Evolutionary conservation across 2,797 vertebrate genomes (phyloP), one percentile per base, ranked within the genome.

Genomic region (Aratinga solstitialis): DNA sequence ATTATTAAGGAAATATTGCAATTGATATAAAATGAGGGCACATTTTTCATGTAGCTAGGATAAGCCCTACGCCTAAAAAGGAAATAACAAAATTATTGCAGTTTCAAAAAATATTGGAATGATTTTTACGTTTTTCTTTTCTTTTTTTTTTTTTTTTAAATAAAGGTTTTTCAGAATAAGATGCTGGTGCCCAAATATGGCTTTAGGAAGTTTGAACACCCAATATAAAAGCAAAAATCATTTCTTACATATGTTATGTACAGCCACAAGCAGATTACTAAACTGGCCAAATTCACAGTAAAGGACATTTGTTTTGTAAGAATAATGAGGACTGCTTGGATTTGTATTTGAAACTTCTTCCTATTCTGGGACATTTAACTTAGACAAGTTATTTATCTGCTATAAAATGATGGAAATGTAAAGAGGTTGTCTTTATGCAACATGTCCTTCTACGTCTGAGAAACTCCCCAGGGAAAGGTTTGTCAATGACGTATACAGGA

Each of bases 391-490:
- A 84, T 51, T 89, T 79, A 58, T 71, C 69, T 76, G 29, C 61
- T 87, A 42, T 47, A 71, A 94, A 92, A 62, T 26, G 50, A 95
- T 34, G 36, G 82, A 87, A 62, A 43, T 84, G 51, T 53, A 54
- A 58, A 83, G 58, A 71, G 72, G 29, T 78, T 95, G 83, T 88
- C 80, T 91, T 51, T 43, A 47, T 86, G 73, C 45, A 78, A 68
- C 1, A 0, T 65, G 62, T 68, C 83, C 73, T 91, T 77, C 78
- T 50, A 23, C 2, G 0, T 81, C 87, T 76, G 82, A 73, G 54
- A 88, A 91, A 86, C 34, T 81, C 93, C 91, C 43, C 74, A 76
- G 79, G 80, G 93, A 73, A 94, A 92, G 77, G 87, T 92, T 87
- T 81, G 75, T 87, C 2, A 2, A 95, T 82, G 85, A 93, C 40